phyloP scores from a whole-genome alignment of 1,140 invertebrate species.

The Meloidogyne chitwoodi region DNA sequence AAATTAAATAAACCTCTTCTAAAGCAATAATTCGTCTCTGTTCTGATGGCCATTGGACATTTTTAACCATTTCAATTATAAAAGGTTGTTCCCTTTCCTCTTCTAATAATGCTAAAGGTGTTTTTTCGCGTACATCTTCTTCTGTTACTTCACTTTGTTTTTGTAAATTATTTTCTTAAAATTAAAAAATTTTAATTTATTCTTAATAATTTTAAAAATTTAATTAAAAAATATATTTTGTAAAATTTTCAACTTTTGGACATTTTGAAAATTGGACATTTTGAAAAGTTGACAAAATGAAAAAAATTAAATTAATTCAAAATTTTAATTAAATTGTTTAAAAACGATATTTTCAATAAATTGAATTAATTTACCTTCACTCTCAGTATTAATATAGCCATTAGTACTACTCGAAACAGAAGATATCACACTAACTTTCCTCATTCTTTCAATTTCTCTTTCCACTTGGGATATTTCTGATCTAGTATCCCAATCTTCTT shows the following conservation, averaged over 20 bases:
- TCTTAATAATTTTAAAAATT: no score
- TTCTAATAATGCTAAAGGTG: background rate
- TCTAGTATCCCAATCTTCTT: constrained; percentile 6
- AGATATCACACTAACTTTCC: background rate
- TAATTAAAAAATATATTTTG: no score
- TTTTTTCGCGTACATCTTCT: background rate
- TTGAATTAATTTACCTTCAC: background rate
- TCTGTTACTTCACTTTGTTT: constrained; percentile 12
- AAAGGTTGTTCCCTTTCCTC: background rate
- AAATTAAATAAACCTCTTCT: background rate
- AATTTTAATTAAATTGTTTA: no score
- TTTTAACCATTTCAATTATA: background rate
- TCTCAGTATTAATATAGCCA: background rate
- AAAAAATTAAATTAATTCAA: no score
- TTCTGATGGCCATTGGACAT: background rate
- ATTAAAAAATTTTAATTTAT: no score
- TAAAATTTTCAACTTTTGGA: no score
- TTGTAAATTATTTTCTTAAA: constrained; percentile 1
- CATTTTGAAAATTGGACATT: no score
- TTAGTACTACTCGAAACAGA: background rate
- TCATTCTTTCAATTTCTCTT: constrained; percentile 15
- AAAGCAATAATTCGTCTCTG: background rate
- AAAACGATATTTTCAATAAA: no score
- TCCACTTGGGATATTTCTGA: constrained; percentile 15
- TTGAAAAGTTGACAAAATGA: no score